Base-by-base conservation (phyloP, 2,797 vertebrate species). In the Bucorvus abyssinicus region DNA sequence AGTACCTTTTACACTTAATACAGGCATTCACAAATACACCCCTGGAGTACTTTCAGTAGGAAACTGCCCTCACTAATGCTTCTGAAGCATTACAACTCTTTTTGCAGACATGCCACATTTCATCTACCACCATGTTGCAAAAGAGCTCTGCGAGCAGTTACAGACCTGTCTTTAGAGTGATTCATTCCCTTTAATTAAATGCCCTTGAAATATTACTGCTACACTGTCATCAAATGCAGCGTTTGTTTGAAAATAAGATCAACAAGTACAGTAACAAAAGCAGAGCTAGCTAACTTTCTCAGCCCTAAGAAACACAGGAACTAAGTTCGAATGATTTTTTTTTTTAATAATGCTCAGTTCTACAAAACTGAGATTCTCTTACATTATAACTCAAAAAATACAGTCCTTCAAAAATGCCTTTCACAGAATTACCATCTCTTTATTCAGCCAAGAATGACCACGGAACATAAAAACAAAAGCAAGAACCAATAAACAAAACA, bases 171-270 rank as follows among this genome's bases (percentile, higher is more conserved):
- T 89, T 80, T 42, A 71, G 44, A 64, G 57, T 85, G 84, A 94
- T 85, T 96, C 71, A 92, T 73, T 89, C 73, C 24, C 34, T 94
- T 92, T 94, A 95, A 96, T 94, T 96, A 97, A 91, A 95, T 84
- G 87, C 18, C 73, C 76, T 87, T 92, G 87, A 93, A 97, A 83
- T 88, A 85, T 61, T 93, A 81, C 65, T 78, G 61, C 91, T 84
- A 78, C 3, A 7, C 75, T 85, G 89, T 84, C 92, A 93, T 85
- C 82, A 73, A 61, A 93, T 85, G 32, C 57, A 92, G 87, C 34
- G 53, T 95, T 91, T 87, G 60, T 90, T 85, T 91, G 76, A 85
- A 94, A 96, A 80, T 61, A 89, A 82, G 53, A 91, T 75, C 68
- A 93, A 91, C 87, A 89, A 94, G 65, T 42, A 82, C n/a, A 87